Percentiles rank a stretch among this genome's conserved stretches.
These are phyloP conservation scores for Marmota monax DNA, from an alignment of 2,113 vertebrate species.

Conservation along the genomic window DNA sequence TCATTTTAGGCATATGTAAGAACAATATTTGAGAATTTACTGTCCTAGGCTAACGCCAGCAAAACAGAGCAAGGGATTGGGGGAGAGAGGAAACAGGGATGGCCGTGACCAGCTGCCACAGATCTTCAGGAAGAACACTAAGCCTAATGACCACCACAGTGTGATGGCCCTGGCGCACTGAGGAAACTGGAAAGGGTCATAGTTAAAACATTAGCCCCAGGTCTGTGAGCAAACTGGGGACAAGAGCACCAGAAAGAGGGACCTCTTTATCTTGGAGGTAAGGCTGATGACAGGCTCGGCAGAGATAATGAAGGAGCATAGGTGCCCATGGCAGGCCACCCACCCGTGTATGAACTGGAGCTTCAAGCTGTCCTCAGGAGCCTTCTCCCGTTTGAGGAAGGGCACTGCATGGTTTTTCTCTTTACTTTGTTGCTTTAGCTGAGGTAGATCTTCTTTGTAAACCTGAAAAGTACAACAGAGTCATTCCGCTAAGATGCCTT, in stretches of 20 bases:
- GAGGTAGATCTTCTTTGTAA: constrained; percentile 99
- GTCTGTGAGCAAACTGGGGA: not conserved
- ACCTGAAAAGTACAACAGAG: constrained; percentile 89
- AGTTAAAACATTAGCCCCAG: not conserved
- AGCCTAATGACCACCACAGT: not conserved
- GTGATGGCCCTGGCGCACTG: not conserved
- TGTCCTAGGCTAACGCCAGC: not conserved
- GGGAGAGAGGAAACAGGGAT: no score
- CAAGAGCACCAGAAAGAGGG: no score
- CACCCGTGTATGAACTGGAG: constrained; percentile 99
- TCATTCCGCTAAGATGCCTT: not conserved
- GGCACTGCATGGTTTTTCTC: constrained; percentile 94
- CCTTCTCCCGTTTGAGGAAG: constrained; percentile 95
- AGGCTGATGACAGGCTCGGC: no score
- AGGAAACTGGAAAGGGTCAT: not conserved
- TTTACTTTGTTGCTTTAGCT: constrained; percentile 95
- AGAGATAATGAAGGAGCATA: not conserved
- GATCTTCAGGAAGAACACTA: not conserved
- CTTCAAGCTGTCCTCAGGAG: constrained; percentile 95
- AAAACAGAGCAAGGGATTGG: not conserved
- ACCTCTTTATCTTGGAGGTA: not conserved
- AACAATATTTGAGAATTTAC: not conserved
- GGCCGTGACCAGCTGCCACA: not conserved
- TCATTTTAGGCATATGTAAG: not conserved
- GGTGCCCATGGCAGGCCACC: constrained; percentile 23